phyloP scores from a whole-genome alignment of 92 coral and sea anemone genomes.

The Isaurus tuberculatus region DNA sequence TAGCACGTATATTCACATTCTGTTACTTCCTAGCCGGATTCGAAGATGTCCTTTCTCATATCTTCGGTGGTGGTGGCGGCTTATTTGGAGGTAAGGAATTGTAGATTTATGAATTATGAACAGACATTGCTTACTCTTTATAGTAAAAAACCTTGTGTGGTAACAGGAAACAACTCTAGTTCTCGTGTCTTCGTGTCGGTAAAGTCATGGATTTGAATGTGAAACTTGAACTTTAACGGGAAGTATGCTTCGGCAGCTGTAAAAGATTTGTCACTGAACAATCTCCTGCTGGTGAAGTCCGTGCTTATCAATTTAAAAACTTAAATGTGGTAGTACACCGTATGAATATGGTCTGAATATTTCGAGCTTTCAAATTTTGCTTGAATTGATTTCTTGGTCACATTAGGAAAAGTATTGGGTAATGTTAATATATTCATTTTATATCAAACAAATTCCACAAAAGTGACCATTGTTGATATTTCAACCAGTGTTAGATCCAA shows the following conservation, averaged over 20 bases:
- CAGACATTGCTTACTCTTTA: not conserved
- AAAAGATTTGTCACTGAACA: not conserved
- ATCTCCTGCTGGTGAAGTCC: no score
- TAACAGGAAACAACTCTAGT: not conserved
- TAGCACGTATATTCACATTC: slow-evolving; percentile 36
- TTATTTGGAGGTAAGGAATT: slow-evolving; percentile 80
- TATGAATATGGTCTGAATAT: not conserved
- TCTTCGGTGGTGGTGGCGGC: slow-evolving; percentile 97
- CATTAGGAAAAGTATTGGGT: not conserved
- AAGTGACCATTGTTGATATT: not conserved
- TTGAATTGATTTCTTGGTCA: not conserved
- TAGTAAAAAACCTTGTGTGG: not conserved
- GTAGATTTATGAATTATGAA: slow-evolving; percentile 25
- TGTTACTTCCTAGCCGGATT: slow-evolving; percentile 72
- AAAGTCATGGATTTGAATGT: not conserved
- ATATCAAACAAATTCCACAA: not conserved
- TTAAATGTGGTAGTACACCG: not conserved
- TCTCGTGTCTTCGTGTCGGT: slow-evolving; percentile 21
- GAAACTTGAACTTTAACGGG: slow-evolving; percentile 25
- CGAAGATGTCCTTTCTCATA: slow-evolving; percentile 95
- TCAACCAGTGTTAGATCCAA: not conserved
- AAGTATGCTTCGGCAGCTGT: slow-evolving; percentile 33
- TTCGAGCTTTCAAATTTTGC: not conserved
- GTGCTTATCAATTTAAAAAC: not conserved
- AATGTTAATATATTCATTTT: not conserved